A percentile compares a stretch with the other conserved stretches of the same genome.
phyloP scores from a whole-genome alignment of 2,113 vertebrate genomes.

The Thermophis baileyi region DNA sequence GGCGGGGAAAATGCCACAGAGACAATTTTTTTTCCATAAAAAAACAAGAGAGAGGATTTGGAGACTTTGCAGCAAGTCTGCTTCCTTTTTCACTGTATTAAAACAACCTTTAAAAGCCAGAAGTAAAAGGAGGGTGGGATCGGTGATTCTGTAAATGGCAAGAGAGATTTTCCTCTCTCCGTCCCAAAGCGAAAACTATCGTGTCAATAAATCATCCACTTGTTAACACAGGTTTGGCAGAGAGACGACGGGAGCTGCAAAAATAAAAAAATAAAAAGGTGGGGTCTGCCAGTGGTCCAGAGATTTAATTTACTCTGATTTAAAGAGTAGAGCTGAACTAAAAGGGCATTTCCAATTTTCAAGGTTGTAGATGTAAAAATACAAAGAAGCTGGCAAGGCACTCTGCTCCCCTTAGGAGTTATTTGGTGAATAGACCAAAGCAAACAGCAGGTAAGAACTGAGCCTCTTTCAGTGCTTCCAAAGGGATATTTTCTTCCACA shows the following conservation, averaged over 20 bases:
- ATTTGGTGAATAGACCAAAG: not conserved
- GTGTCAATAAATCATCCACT: not conserved
- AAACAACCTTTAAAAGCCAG: not conserved
- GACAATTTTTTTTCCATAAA: not conserved
- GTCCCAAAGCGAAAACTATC: not conserved
- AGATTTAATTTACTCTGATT: not conserved
- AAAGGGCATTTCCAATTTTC: not conserved
- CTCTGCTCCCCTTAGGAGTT: not conserved
- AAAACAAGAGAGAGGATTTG: not conserved
- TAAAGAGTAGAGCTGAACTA: not conserved
- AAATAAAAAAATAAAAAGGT: not conserved
- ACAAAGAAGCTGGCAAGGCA: not conserved
- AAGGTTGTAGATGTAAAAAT: not conserved
- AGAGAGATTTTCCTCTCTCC: not conserved
- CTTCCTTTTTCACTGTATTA: not conserved
- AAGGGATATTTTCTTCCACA: not conserved
- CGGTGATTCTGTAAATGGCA: not conserved
- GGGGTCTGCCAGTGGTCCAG: not conserved
- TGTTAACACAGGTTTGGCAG: not conserved
- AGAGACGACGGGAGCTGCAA: not conserved
- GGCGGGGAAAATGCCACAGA: not conserved
- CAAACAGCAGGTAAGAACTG: not conserved
- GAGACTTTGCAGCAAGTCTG: not conserved
- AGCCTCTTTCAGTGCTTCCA: not conserved
- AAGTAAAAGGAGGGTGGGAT: not conserved